Percentiles rank a stretch among this genome's conserved stretches.
phyloP scores from a whole-genome alignment of 2,113 vertebrate genomes.

The Prolemur simus region DNA sequence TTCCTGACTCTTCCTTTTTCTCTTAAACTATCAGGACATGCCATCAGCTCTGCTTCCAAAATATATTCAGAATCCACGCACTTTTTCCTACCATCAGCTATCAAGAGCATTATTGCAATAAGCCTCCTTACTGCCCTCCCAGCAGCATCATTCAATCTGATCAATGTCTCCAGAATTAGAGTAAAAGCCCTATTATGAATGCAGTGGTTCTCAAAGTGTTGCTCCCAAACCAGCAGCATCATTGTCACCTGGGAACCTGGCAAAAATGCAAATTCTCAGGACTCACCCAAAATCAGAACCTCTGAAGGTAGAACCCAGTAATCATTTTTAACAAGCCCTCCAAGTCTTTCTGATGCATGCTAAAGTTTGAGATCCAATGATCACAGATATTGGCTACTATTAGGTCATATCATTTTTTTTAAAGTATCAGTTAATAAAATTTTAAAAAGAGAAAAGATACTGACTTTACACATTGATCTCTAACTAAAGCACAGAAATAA shows the following conservation, averaged over 20 bases:
- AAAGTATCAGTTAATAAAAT: background rate
- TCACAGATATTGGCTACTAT: background rate
- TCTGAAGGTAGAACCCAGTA: background rate
- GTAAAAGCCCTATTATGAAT: background rate
- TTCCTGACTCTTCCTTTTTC: background rate
- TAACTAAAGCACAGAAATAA: conserved; percentile 29
- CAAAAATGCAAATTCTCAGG: conserved; percentile 8
- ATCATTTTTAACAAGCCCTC: background rate
- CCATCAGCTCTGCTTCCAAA: background rate
- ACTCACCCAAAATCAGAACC: background rate
- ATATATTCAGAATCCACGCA: background rate
- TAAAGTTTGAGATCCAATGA: conserved; percentile 14
- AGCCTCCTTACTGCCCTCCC: background rate
- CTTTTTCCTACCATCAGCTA: background rate
- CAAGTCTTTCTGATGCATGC: background rate
- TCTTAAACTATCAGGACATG: background rate
- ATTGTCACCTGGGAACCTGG: background rate
- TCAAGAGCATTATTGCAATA: background rate
- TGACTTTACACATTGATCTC: background rate
- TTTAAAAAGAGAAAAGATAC: background rate
- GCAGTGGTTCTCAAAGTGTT: background rate
- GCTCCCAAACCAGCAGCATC: background rate
- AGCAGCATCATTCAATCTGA: background rate
- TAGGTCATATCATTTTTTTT: background rate
- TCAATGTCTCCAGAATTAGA: background rate